These are phyloP conservation scores for Saguinus midas DNA, from an alignment of 2,113 vertebrate species.

Conservation along the genomic window DNA sequence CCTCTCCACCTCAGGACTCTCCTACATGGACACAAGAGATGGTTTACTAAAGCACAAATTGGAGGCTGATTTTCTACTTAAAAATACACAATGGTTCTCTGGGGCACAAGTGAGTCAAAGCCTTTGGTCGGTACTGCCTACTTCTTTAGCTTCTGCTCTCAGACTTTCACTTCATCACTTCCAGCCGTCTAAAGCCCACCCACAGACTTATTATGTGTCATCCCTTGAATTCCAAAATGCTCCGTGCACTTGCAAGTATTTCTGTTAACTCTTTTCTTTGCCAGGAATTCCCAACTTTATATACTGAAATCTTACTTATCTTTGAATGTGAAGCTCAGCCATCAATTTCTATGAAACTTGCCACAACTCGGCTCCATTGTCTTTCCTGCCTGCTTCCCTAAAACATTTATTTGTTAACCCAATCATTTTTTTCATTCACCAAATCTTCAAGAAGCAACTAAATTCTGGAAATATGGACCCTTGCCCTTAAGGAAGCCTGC, in stretches of 20 bases:
- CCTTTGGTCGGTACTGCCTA: not conserved
- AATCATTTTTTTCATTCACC: not conserved
- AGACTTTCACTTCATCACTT: not conserved
- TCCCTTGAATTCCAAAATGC: not conserved
- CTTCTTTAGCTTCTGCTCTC: not conserved
- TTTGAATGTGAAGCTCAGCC: not conserved
- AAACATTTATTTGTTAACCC: not conserved
- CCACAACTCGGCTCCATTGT: not conserved
- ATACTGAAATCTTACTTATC: not conserved
- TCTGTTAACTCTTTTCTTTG: not conserved
- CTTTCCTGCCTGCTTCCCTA: not conserved
- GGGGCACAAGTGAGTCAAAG: not conserved
- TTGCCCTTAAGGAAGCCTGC: not conserved
- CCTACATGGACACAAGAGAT: not conserved
- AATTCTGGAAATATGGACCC: not conserved
- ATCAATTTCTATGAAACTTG: not conserved
- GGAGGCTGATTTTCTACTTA: not conserved
- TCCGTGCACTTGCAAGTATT: not conserved
- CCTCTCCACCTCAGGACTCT: constrained; percentile 2
- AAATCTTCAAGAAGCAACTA: not conserved
- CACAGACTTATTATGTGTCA: not conserved
- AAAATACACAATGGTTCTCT: not conserved
- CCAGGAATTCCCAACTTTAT: not conserved
- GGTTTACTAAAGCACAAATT: not conserved
- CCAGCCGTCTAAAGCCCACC: not conserved